A percentile compares a stretch with the other conserved stretches of the same genome.
phyloP scores from a whole-genome alignment of 2,888 invertebrate genomes.

The Cryptocheilus praepositus region DNA sequence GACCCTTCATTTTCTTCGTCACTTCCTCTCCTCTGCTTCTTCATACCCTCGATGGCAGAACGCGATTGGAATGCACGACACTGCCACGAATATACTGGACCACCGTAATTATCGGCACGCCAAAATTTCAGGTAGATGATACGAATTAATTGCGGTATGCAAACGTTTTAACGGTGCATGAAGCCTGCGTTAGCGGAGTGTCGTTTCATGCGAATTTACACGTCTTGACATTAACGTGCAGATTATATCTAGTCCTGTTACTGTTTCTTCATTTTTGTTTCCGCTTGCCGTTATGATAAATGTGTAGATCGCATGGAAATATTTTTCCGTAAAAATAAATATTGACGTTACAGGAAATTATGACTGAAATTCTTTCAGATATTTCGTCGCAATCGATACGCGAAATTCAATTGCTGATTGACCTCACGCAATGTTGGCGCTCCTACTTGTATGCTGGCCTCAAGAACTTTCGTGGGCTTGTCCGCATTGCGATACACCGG shows the following conservation, averaged over 20 bases:
- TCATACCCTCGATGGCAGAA: slow-evolving; percentile 26
- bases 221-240: too few species aligned
- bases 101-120: slow-evolving; percentile 26
- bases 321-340: too few species aligned
- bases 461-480: slow-evolving; percentile 21
- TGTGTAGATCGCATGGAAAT: too few species aligned
- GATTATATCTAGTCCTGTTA: too few species aligned
- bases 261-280: too few species aligned
- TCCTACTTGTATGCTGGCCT: slow-evolving; percentile 28
- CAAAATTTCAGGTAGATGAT: neutral
- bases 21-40: slow-evolving; percentile 11
- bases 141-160: too few species aligned
- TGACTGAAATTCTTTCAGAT: too few species aligned
- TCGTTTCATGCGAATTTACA: too few species aligned
- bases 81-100: slow-evolving; percentile 23
- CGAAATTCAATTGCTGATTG: slow-evolving; percentile 35
- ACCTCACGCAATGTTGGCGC: slow-evolving; percentile 47
- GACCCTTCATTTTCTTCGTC: slow-evolving; percentile 32
- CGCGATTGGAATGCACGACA: slow-evolving; percentile 33
- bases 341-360: too few species aligned
- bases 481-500: slow-evolving; percentile 27
- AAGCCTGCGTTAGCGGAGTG: too few species aligned
- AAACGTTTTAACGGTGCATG: too few species aligned
- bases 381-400: neutral
- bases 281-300: too few species aligned